Conservation (phyloP, 2,113 vertebrate genomes). For the Delphinapterus leucas region DNA sequence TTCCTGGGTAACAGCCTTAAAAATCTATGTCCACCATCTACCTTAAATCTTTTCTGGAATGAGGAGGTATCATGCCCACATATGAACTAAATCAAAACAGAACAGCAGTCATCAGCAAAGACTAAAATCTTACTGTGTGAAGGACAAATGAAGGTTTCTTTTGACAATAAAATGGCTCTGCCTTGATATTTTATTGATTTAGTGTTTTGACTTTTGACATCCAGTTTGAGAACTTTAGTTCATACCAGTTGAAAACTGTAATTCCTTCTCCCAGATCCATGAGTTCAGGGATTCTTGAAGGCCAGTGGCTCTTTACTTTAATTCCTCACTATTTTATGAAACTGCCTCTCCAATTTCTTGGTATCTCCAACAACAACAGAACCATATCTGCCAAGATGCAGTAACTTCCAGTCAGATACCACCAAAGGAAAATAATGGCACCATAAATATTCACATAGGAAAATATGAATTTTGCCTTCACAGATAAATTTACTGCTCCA, state of each 20-base stretch:
- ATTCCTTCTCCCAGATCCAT: neutral
- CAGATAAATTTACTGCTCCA: conserved; percentile 4
- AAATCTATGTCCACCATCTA: neutral
- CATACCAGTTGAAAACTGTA: conserved; percentile 32
- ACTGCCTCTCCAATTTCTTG: conserved; percentile 54
- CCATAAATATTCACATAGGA: conserved; percentile 45
- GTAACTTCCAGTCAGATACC: conserved; percentile 65
- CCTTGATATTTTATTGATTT: conserved; percentile 34
- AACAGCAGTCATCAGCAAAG: neutral
- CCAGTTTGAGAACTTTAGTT: neutral
- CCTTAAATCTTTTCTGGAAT: neutral
- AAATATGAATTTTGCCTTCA: conserved; percentile 43
- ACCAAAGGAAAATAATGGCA: conserved; percentile 64
- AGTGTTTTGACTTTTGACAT: conserved; percentile 30
- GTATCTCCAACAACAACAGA: conserved; percentile 69
- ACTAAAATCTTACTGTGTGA: neutral
- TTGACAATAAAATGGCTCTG: neutral
- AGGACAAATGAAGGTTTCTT: neutral
- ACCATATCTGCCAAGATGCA: conserved; percentile 34
- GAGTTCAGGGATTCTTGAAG: conserved; percentile 37
- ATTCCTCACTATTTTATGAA: conserved; percentile 48
- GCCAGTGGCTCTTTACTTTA: conserved; percentile 2
- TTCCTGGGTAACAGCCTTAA: neutral
- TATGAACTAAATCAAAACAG: neutral
- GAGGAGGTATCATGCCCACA: neutral